Conservation (phyloP, 2,888 invertebrate species). For the Drosophila anomelani region DNA sequence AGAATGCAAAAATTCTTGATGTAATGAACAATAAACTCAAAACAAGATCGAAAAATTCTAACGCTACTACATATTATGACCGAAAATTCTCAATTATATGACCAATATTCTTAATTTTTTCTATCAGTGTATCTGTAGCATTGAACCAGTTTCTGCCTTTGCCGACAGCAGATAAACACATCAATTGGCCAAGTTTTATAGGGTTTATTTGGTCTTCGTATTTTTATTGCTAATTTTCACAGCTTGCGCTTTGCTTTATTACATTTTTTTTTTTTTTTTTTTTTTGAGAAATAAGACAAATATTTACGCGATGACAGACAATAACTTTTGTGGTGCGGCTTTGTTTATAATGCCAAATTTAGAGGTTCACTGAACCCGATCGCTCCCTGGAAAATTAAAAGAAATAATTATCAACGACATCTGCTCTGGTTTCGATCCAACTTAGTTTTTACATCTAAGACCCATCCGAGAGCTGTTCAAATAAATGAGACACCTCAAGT, state of each 20-base stretch:
- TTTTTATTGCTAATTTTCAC: slow-evolving; percentile 61
- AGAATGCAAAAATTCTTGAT: no score
- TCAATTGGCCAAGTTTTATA: slow-evolving; percentile 49
- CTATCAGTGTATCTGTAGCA: slow-evolving; percentile 25
- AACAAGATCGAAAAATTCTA: no score
- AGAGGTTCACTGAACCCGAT: slow-evolving; percentile 36
- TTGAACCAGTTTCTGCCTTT: slow-evolving; percentile 21
- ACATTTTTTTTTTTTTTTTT: background rate
- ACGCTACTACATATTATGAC: no score
- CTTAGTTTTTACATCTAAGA: slow-evolving; percentile 1
- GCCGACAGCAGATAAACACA: slow-evolving; percentile 32
- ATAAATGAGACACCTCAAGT: slow-evolving; percentile 30
- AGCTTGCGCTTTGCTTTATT: slow-evolving; percentile 41
- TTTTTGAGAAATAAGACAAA: slow-evolving; percentile 12
- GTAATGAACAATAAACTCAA: no score
- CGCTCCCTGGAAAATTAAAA: slow-evolving; percentile 4
- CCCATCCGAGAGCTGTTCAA: background rate
- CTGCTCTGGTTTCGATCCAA: slow-evolving; percentile 11
- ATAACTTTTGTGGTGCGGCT: slow-evolving; percentile 20
- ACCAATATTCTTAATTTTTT: no score
- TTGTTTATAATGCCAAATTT: slow-evolving; percentile 33
- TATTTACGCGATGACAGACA: slow-evolving; percentile 33
- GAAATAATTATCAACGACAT: slow-evolving; percentile 24
- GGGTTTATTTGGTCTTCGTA: slow-evolving; percentile 37
- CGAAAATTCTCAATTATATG: no score